A percentile compares a stretch with the other conserved stretches of the same genome.
Conservation (phyloP, 2,797 vertebrate genomes). For the Pseudomugil tenellus region DNA sequence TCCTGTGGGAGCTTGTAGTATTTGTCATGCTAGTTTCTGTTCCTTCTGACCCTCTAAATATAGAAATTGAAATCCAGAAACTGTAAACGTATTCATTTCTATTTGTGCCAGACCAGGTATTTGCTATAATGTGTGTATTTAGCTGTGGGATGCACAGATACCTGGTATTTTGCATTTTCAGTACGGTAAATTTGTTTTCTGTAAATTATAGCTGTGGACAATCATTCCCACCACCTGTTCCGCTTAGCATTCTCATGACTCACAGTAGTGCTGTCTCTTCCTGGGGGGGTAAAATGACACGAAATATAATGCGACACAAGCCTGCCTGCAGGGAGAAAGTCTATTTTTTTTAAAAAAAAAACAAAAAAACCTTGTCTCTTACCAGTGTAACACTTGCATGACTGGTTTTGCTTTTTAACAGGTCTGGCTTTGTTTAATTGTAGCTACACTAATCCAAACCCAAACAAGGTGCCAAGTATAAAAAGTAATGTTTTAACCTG, state of each 20-base stretch:
- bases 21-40: conserved; percentile 48
- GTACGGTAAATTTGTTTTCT: conserved; percentile 13
- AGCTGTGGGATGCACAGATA: not conserved
- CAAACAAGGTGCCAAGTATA: not conserved
- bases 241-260: conserved; percentile 41
- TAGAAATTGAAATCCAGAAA: conserved; percentile 25
- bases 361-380: too few species aligned
- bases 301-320: conserved; percentile 41
- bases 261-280: conserved; percentile 48
- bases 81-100: conserved; percentile 19
- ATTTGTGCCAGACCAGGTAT: not conserved
- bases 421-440: not conserved
- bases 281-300: conserved; percentile 50
- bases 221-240: conserved; percentile 36
- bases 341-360: not conserved
- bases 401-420: not conserved
- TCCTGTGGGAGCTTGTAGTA: conserved; percentile 54
- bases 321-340: conserved; percentile 22
- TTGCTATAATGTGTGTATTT: not conserved
- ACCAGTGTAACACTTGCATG: too few species aligned
- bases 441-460: not conserved
- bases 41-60: conserved; percentile 30
- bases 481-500: not conserved
- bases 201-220: conserved; percentile 15
- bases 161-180: conserved; percentile 10